These are phyloP conservation scores for Eurosta solidaginis DNA, from an alignment of 1,140 invertebrate genomes.

Conservation along the genomic window DNA sequence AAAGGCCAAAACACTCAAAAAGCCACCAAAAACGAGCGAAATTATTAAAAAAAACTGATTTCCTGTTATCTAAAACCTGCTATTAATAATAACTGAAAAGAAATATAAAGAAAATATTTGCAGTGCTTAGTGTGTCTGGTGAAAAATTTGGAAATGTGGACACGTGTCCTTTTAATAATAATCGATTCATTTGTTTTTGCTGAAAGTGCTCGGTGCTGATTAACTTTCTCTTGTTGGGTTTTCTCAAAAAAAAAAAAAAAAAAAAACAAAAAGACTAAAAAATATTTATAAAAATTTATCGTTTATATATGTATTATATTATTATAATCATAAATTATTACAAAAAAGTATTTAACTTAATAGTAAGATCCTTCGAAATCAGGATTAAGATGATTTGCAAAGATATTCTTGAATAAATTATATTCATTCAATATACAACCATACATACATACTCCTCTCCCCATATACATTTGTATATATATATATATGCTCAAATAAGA, in stretches of 20 bases:
- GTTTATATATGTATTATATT: neutral
- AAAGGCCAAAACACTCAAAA: too few species aligned
- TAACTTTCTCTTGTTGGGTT: neutral
- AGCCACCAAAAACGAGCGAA: too few species aligned
- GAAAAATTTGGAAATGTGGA: too few species aligned
- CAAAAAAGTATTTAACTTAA: constrained; percentile 35
- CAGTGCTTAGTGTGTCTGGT: too few species aligned
- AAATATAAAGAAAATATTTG: neutral
- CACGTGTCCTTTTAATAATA: too few species aligned
- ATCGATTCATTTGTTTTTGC: too few species aligned
- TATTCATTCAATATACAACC: too few species aligned
- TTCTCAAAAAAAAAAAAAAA: too few species aligned
- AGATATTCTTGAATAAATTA: neutral
- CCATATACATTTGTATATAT: neutral
- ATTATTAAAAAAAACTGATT: too few species aligned
- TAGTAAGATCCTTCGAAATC: constrained; percentile 3
- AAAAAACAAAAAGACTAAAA: neutral
- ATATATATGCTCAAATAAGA: neutral
- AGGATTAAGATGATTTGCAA: neutral
- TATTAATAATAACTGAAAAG: neutral
- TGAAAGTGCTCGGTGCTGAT: too few species aligned
- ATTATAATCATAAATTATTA: constrained; percentile 34
- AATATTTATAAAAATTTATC: neutral
- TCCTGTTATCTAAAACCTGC: neutral
- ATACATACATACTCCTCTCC: neutral